A percentile compares a stretch with the other conserved stretches of the same genome.
These are phyloP conservation scores for Ageneiosus marmoratus DNA, from an alignment of 2,113 vertebrate species.

Conservation along the genomic window DNA sequence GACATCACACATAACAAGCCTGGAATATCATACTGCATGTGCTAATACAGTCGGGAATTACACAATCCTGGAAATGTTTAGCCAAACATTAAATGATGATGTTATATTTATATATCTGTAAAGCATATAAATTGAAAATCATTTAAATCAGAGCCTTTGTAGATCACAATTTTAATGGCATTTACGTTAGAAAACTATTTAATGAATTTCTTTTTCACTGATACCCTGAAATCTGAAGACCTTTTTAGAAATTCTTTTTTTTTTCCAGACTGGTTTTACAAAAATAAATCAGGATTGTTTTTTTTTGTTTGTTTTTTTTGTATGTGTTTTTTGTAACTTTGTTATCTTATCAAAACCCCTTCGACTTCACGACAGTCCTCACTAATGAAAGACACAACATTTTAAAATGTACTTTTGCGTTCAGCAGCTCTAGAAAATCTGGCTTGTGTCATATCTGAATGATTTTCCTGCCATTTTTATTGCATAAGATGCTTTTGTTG, in stretches of 20 bases:
- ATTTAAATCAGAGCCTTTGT: neutral
- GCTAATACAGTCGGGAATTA: neutral
- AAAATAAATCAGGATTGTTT: neutral
- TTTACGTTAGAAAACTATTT: too few species aligned
- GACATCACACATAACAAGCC: neutral
- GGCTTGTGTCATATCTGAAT: constrained; percentile 65
- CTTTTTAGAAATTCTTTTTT: too few species aligned
- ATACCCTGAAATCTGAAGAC: too few species aligned
- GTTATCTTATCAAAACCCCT: neutral
- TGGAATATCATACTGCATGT: too few species aligned
- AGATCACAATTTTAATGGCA: neutral
- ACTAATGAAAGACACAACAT: neutral
- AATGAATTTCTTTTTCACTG: too few species aligned
- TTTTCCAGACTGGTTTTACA: neutral
- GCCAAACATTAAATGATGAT: neutral
- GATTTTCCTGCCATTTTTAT: constrained; percentile 62
- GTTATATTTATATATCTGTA: neutral
- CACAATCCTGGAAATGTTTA: neutral
- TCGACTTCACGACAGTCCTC: neutral
- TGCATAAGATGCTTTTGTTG: neutral
- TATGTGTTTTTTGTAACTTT: too few species aligned
- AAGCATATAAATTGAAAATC: neutral
- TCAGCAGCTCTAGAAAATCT: neutral
- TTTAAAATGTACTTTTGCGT: neutral
- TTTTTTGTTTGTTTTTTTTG: too few species aligned